Evolutionary conservation across 2,113 vertebrate species (phyloP).

Genomic region (Ictidomys tridecemlineatus): DNA sequence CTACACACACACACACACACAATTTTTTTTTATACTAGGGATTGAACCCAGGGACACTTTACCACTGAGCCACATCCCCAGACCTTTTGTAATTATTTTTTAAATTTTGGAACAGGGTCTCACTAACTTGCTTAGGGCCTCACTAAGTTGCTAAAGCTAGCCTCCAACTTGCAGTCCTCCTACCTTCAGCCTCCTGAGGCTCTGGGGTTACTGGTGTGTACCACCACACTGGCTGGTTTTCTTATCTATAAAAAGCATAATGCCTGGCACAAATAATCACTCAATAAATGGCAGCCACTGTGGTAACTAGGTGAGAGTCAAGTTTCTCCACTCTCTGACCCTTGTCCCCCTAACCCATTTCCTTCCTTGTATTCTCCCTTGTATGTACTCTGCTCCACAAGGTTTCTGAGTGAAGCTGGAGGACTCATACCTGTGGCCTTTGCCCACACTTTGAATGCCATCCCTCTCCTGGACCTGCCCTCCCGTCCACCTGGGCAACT

Average conservation of each 20-base stretch:
- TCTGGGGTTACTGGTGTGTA: no score
- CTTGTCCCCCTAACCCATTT: neutral
- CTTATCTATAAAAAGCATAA: neutral
- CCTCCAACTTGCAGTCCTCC: no score
- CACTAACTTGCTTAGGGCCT: no score
- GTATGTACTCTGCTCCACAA: accelerated
- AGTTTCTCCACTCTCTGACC: neutral
- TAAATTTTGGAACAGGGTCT: no score
- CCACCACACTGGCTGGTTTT: neutral
- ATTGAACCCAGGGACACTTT: no score
- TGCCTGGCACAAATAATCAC: neutral
- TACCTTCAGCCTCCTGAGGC: no score
- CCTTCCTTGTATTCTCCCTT: neutral
- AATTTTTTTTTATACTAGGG: no score
- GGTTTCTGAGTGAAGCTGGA: neutral
- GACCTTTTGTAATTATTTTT: no score
- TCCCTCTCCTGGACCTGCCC: neutral
- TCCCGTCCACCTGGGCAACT: neutral
- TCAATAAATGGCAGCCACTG: neutral
- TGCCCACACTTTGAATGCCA: neutral
- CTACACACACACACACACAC: no score
- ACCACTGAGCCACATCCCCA: no score
- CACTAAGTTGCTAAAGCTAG: no score
- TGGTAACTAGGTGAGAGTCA: neutral
- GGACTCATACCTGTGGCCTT: neutral